phyloP scores from a whole-genome alignment of 2,113 vertebrate genomes.

The Helogale parvula region DNA sequence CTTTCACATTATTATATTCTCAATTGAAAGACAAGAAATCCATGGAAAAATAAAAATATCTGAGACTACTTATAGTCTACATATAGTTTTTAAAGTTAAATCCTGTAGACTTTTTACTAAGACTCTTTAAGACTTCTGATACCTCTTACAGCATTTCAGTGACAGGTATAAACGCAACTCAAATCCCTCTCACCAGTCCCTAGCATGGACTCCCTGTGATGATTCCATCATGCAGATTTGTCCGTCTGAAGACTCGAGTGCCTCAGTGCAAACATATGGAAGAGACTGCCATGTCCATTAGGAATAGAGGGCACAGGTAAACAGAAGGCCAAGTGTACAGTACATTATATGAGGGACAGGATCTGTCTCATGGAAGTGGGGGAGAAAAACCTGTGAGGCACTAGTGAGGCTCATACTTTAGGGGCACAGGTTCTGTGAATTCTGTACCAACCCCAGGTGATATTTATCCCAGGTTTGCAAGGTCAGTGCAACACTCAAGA shows the following conservation, averaged over 20 bases:
- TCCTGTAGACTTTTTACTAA: background rate
- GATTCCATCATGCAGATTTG: background rate
- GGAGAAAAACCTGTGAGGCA: background rate
- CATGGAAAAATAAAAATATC: background rate
- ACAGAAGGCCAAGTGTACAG: too few relatives aligned
- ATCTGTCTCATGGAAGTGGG: background rate
- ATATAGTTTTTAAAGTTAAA: background rate
- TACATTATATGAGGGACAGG: background rate
- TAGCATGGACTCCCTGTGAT: too few relatives aligned
- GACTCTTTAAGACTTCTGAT: background rate
- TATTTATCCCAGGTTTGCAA: background rate
- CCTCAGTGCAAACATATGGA: background rate
- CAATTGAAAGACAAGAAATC: background rate
- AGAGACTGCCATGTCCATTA: background rate
- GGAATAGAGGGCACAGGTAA: background rate
- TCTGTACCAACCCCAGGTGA: background rate
- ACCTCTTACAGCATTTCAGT: background rate
- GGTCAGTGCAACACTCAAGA: background rate
- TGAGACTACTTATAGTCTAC: background rate
- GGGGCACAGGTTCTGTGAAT: background rate
- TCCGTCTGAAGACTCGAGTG: background rate
- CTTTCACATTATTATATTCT: background rate
- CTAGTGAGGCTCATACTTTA: background rate
- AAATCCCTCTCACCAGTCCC: background rate
- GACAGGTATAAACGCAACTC: background rate